Percentiles rank a stretch among this genome's conserved stretches.
Conservation (phyloP, 2,797 vertebrate species). For the Pseudochaenichthys georgianus region DNA sequence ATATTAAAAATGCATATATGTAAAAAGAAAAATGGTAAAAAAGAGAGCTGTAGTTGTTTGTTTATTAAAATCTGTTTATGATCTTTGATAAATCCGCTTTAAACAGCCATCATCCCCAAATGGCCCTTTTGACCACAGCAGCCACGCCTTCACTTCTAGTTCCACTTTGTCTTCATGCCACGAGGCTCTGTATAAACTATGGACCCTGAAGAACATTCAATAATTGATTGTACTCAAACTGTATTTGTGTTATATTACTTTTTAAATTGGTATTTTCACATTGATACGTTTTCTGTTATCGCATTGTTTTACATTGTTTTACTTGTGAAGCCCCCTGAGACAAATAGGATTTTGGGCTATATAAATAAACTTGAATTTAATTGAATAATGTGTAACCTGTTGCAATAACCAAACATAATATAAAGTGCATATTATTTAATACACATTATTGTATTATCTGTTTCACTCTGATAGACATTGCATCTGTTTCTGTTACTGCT, state of each 20-base stretch:
- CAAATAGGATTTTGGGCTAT: too few species aligned
- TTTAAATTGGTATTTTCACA: too few species aligned
- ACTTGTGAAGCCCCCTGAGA: too few species aligned
- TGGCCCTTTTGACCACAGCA: neutral
- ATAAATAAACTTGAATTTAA: too few species aligned
- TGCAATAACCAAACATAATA: neutral
- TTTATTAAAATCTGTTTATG: neutral
- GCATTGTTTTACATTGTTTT: too few species aligned
- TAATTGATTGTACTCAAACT: too few species aligned
- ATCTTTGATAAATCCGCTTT: neutral
- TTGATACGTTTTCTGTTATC: too few species aligned
- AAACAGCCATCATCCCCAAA: neutral
- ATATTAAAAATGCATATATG: too few species aligned
- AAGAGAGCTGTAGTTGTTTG: neutral
- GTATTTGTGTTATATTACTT: too few species aligned
- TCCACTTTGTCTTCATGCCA: neutral
- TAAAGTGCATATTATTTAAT: neutral
- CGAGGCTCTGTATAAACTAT: neutral
- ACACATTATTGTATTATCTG: neutral
- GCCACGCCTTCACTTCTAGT: neutral
- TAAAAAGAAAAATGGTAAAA: neutral
- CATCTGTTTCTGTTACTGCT: accelerated
- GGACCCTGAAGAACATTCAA: neutral
- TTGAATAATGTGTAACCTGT: too few species aligned
- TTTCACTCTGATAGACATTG: too few species aligned